phyloP scores from a whole-genome alignment of 2,113 vertebrate genomes.

The Mastomys coucha region DNA sequence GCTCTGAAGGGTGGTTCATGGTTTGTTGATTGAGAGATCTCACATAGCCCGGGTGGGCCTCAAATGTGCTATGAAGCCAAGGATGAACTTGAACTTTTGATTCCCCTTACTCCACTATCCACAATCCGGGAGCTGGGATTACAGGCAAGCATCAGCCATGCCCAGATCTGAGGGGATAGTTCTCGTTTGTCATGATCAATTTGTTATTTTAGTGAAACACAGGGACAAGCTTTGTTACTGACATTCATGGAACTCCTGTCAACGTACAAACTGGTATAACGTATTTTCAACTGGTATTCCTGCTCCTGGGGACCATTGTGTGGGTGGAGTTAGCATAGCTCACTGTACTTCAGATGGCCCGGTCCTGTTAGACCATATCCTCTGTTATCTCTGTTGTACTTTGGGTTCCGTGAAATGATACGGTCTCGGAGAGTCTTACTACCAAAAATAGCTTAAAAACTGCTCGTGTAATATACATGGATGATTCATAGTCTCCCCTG shows the following conservation, averaged over 20 bases:
- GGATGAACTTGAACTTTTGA: not conserved
- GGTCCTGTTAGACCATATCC: not conserved
- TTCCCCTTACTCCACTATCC: too few species aligned
- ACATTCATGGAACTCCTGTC: not conserved
- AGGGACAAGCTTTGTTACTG: not conserved
- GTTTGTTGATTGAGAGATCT: not conserved
- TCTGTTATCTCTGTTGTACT: not conserved
- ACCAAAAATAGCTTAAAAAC: constrained; percentile 22
- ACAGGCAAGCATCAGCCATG: not conserved
- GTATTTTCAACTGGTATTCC: not conserved
- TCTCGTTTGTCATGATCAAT: not conserved
- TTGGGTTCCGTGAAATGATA: not conserved
- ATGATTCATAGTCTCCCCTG: not conserved
- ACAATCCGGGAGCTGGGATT: not conserved
- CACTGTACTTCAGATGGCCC: not conserved
- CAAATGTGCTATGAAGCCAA: not conserved
- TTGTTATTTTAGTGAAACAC: not conserved
- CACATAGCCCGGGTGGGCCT: not conserved
- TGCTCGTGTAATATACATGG: not conserved
- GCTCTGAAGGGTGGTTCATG: too few species aligned
- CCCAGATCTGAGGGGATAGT: not conserved
- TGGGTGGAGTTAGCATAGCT: not conserved
- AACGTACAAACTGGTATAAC: not conserved
- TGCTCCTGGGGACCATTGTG: not conserved
- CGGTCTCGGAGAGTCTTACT: not conserved